Evolutionary conservation across 1,140 invertebrate genomes (phyloP).

Genomic region (Pissodes strobi): DNA sequence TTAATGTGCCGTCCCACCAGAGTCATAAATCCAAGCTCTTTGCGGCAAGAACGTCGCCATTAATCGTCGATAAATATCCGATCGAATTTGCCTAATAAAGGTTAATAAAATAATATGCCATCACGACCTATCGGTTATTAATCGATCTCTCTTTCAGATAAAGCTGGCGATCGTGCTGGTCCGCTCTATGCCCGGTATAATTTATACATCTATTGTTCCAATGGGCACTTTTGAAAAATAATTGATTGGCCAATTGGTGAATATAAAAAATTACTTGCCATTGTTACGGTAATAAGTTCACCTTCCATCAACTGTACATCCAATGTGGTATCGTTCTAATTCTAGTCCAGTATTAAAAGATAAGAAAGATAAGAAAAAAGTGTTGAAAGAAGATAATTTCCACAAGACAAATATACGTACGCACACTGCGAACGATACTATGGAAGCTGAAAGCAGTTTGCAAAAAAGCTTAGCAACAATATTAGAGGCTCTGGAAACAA

Average conservation of each 20-base stretch:
- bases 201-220: constrained; percentile 25
- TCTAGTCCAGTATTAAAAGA: too few species aligned
- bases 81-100: constrained; percentile 34
- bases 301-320: too few species aligned
- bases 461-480: too few species aligned
- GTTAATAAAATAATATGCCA: constrained; percentile 36
- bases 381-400: too few species aligned
- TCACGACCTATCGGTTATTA: constrained; percentile 33
- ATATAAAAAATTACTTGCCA: too few species aligned
- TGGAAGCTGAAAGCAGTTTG: too few species aligned
- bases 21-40: constrained; percentile 14
- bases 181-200: constrained; percentile 18
- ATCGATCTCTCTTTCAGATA: constrained; percentile 27
- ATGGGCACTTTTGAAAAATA: constrained; percentile 4
- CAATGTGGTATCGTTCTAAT: too few species aligned
- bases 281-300: too few species aligned
- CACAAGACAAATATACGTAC: too few species aligned
- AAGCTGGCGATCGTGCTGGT: constrained; percentile 22
- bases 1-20: constrained; percentile 1
- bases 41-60: constrained; percentile 23
- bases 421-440: too few species aligned
- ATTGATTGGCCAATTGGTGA: not conserved
- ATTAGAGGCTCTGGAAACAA: too few species aligned
- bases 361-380: too few species aligned
- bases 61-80: constrained; percentile 32